Base-by-base conservation (phyloP, 2,888 invertebrate species). In the Ernsta delagoae region DNA sequence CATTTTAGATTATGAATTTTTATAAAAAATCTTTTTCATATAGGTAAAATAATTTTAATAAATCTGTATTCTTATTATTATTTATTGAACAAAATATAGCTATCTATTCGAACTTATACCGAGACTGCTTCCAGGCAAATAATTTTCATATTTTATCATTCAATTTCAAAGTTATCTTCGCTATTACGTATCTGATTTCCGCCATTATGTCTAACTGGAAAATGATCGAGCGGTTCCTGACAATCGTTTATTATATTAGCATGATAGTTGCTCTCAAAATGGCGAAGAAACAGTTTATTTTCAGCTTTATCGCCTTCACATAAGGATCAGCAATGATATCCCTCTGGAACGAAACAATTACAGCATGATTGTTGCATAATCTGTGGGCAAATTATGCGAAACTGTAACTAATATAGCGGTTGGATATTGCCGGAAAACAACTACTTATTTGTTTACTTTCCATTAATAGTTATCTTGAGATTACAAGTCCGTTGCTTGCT, bases 201-300 rank as follows among this genome's bases (percentile, higher is more conserved):
- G 69, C 69, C 53, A 69, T 69, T 69, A 69, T 59, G 64, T 69
- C 69, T 59, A 69, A 69, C 64, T 70, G 69, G 69, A 70, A 70
- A 70, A 70, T 70, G 69, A 70, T 70, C 69, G 69, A 70, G 69
- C 43, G 36, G 69, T 64, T 59, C 59, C 69, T 64, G 64, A 70
- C 69, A 64, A 70, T 70, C 69, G 69, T 54, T 70, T 70, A 64
- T 64, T 70, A 63, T 50, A 70, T 69, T 69, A 64, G 50, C 69
- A 69, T 64, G 69, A 57, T 24, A 56, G 48, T 62, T 62, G 34
- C 45, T 39, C 43, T 48, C 41, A 41, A n/a, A 60, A 48, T 34
- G 43, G n/a, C 53, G 8, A 9, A n/a, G 7, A 39, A 45, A 6
- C 43, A 4, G 7, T 54, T 43, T 16, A 70, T 64, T 64, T 45